Base-by-base conservation (phyloP, 2,888 invertebrate genomes). In the Rapana venosa region DNA sequence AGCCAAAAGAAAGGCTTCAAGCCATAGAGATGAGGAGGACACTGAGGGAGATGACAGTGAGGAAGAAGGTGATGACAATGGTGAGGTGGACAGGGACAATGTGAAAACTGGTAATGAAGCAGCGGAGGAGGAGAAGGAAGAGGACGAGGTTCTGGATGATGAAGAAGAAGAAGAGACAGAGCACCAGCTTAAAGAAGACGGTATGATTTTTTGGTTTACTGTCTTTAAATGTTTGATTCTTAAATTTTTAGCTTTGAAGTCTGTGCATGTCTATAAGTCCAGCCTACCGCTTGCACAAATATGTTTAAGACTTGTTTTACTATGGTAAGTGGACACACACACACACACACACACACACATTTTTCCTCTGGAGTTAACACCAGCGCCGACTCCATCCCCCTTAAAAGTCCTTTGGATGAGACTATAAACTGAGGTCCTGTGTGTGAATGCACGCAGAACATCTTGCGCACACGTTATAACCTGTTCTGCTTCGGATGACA, bases 81-180 rank as follows among this genome's bases (percentile, higher is more conserved):
- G 91, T 77, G 58, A 86, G 22, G 89, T 81, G 32, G 85, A 89
- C 20, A 77, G 74, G 22, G 79, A 88, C 70, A 79, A 56, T 58
- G 47, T 26, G 47, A 30, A 86, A 36, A 35, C 35, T 79, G 17
- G 30, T 8, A 36, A 83, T 56, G 20, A 74, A 70, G 20, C 11
- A 70, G 86, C 77, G 30, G 87, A 87, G 30, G 83, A 79, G 47
- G 83, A 74, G 88, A 88, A 89, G 36, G 56, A 90, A 66, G 89
- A 87, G 47, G 32, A 70, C 22, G 90, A 91, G 77, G 84, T 47
- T 58, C 30, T 70, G 20, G n/a, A 79, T 86, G 90, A 91, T 56
- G 89, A 90, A 26, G 87, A 90, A 26, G 87, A 90, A 87, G 89
- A 83, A 35, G 88, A 92, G 56, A 81, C 79, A n/a, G 66, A 87